phyloP scores from a whole-genome alignment of 2,888 invertebrate genomes.

The Dyspetes luteomarginatus region DNA sequence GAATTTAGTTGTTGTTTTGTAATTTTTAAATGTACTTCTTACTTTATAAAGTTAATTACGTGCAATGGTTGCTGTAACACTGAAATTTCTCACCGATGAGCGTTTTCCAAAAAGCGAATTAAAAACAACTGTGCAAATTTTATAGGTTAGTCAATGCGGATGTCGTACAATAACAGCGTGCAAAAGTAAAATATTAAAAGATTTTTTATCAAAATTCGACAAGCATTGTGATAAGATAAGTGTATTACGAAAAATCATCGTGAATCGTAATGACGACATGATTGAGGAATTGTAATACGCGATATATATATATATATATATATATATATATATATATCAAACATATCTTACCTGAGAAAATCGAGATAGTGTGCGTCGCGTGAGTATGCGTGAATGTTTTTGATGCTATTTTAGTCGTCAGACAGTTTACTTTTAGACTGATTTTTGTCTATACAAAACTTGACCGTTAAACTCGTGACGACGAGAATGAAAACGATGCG shows the following conservation, averaged over 20 bases:
- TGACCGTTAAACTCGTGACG: constrained; percentile 18
- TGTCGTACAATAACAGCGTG: neutral
- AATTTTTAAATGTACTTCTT: too few species aligned
- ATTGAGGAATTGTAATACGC: neutral
- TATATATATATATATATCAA: too few species aligned
- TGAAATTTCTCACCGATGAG: neutral
- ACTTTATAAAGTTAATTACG: neutral
- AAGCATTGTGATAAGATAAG: neutral
- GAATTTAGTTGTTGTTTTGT: too few species aligned
- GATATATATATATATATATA: too few species aligned
- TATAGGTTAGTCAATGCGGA: neutral
- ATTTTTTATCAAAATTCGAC: neutral
- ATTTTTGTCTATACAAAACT: constrained; percentile 47
- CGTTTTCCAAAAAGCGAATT: neutral
- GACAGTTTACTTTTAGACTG: constrained; percentile 49
- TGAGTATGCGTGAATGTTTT: constrained; percentile 33
- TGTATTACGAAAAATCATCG: neutral
- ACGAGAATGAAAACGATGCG: constrained; percentile 6
- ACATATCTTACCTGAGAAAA: constrained; percentile 28
- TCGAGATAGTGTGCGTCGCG: constrained; percentile 13
- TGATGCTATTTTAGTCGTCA: constrained; percentile 55
- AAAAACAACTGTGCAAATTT: neutral
- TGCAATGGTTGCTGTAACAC: neutral
- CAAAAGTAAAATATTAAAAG: neutral
- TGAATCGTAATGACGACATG: neutral